A percentile compares a stretch with the other conserved stretches of the same genome.
phyloP scores from a whole-genome alignment of 2,888 invertebrate species.

The Tachystola acroxantha region DNA sequence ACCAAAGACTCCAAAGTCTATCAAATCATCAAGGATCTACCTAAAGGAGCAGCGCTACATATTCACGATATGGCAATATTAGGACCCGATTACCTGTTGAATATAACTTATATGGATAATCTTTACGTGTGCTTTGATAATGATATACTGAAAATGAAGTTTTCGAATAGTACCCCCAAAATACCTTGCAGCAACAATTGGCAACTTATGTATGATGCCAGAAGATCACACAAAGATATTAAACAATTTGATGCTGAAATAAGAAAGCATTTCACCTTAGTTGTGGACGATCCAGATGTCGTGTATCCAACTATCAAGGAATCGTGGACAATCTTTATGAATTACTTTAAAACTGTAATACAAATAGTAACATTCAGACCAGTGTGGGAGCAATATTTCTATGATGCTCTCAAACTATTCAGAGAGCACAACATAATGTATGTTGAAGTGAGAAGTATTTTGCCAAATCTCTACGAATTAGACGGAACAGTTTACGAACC shows the following conservation, averaged over 20 bases:
- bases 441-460: slow-evolving; percentile 81
- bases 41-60: slow-evolving; percentile 87
- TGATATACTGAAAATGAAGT: slow-evolving; percentile 30
- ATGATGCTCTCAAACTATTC: slow-evolving; percentile 79
- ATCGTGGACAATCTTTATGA: slow-evolving; percentile 78
- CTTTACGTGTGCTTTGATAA: slow-evolving; percentile 72
- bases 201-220: slow-evolving; percentile 63
- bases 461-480: slow-evolving; percentile 82
- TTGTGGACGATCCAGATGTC: slow-evolving; percentile 58
- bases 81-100: slow-evolving; percentile 79
- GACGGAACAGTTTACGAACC: slow-evolving; percentile 77
- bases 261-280: slow-evolving; percentile 74
- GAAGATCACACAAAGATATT: slow-evolving; percentile 49
- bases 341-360: slow-evolving; percentile 72
- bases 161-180: slow-evolving; percentile 37
- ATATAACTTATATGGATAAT: slow-evolving; percentile 80
- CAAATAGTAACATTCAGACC: slow-evolving; percentile 80
- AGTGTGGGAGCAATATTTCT: slow-evolving; percentile 82
- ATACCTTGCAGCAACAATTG: slow-evolving; percentile 47
- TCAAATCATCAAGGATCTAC: slow-evolving; percentile 81
- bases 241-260: slow-evolving; percentile 71
- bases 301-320: slow-evolving; percentile 72
- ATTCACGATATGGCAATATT: slow-evolving; percentile 82
- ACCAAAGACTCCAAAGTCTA: slow-evolving; percentile 82
- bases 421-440: slow-evolving; percentile 84